These are phyloP conservation scores for Melanostigma gelatinosum DNA, from an alignment of 2,113 vertebrate species.

Conservation along the genomic window DNA sequence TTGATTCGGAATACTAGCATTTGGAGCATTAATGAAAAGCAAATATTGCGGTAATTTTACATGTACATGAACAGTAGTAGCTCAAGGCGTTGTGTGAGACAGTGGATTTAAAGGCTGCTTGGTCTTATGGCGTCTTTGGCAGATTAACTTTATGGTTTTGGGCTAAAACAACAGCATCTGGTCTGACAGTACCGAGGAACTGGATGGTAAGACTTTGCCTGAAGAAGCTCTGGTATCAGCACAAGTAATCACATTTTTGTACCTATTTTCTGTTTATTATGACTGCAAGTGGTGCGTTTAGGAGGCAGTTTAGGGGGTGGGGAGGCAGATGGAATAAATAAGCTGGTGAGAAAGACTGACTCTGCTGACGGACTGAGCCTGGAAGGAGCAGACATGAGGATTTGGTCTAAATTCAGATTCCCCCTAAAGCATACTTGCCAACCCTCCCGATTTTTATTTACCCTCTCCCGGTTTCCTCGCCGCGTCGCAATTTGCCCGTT, in stretches of 20 bases:
- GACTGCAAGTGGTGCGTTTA: background rate
- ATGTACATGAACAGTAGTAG: background rate
- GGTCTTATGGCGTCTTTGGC: background rate
- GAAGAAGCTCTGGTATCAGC: background rate
- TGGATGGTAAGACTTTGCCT: no score
- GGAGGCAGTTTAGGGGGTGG: background rate
- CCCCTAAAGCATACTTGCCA: background rate
- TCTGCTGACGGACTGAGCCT: conserved; percentile 4
- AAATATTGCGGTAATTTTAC: background rate
- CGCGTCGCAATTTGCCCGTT: background rate
- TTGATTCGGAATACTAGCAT: background rate
- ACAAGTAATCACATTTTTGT: background rate
- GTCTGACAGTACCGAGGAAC: background rate
- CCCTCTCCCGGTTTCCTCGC: background rate
- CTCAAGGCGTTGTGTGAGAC: background rate
- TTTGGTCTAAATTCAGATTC: background rate
- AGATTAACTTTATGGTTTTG: background rate
- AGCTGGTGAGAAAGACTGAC: background rate
- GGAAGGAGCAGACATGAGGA: conserved; percentile 1
- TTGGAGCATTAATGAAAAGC: background rate
- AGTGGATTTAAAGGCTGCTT: background rate
- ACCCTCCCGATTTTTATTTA: background rate
- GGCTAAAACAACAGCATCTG: background rate
- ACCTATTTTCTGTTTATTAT: background rate
- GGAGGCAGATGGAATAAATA: background rate